These are phyloP conservation scores for Drymonia ruficornis DNA, from an alignment of 2,888 invertebrate genomes.

Conservation along the genomic window DNA sequence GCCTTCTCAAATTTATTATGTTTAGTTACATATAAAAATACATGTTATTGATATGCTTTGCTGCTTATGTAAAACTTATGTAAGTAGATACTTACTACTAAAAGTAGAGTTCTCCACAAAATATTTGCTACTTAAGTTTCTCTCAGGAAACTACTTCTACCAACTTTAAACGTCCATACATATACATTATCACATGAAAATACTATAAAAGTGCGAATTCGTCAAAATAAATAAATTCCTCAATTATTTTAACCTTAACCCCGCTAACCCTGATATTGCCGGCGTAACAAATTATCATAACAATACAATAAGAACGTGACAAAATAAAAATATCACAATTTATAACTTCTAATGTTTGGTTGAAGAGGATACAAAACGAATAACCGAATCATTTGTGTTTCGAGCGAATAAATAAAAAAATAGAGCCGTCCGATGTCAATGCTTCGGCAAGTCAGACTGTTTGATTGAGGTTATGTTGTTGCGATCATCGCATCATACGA, in stretches of 20 bases:
- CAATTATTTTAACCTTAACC: conserved; percentile 34
- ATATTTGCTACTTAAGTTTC: not conserved
- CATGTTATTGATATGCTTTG: too few relatives aligned
- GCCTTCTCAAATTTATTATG: too few relatives aligned
- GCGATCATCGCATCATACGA: conserved; percentile 39
- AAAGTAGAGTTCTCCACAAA: not conserved
- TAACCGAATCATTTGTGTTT: conserved; percentile 14
- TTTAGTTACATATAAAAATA: too few relatives aligned
- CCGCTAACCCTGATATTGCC: conserved; percentile 34
- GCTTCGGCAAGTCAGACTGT: conserved; percentile 28
- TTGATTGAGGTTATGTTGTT: conserved; percentile 45
- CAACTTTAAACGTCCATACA: too few relatives aligned
- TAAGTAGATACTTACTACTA: not conserved
- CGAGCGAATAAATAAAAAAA: conserved; percentile 24
- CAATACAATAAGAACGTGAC: not conserved
- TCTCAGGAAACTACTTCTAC: too few relatives aligned
- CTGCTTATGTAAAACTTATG: too few relatives aligned
- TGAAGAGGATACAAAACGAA: conserved; percentile 21
- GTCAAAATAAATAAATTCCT: conserved; percentile 9
- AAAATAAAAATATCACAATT: conserved; percentile 11
- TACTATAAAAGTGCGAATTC: not conserved
- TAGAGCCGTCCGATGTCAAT: conserved; percentile 24
- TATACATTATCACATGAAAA: too few relatives aligned
- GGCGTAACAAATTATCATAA: conserved; percentile 6
- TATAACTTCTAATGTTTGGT: conserved; percentile 18